Conservation (phyloP, 1,140 invertebrate species). For the Drosophila guanche region DNA sequence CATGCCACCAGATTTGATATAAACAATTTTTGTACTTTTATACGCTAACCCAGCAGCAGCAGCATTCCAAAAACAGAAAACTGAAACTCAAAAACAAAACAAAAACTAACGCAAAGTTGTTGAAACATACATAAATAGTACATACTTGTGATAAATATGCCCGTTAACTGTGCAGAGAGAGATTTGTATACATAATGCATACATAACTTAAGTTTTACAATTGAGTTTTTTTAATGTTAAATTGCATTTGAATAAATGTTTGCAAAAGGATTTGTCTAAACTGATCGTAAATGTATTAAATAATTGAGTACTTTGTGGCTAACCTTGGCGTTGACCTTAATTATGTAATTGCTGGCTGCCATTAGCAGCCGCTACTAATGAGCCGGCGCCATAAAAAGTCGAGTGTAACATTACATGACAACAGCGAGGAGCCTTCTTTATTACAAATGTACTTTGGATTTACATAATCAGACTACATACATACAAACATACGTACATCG, state of each 20-base stretch:
- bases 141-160: constrained; percentile 74
- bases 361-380: background rate
- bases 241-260: constrained; percentile 79
- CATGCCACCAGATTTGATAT: constrained; percentile 25
- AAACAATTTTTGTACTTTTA: constrained; percentile 78
- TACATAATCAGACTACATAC: constrained; percentile 49
- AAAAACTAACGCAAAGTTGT: constrained; percentile 45
- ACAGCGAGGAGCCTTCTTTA: constrained; percentile 51
- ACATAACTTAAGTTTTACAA: constrained; percentile 54
- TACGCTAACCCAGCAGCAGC: constrained; percentile 26
- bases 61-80: constrained; percentile 39
- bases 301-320: background rate
- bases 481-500: constrained; percentile 27
- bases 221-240: constrained; percentile 71
- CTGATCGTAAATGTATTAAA: too few relatives aligned
- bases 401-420: constrained; percentile 30
- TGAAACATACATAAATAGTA: constrained; percentile 58
- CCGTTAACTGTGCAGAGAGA: constrained; percentile 74
- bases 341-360: constrained; percentile 7
- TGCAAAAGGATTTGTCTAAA: constrained; percentile 50
- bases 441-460: constrained; percentile 70
- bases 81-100: constrained; percentile 11
- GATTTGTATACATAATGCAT: constrained; percentile 51
- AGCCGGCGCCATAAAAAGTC: constrained; percentile 7
- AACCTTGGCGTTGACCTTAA: constrained; percentile 46